Conservation (phyloP, 2,797 vertebrate species). For the Lagodon rhomboides region DNA sequence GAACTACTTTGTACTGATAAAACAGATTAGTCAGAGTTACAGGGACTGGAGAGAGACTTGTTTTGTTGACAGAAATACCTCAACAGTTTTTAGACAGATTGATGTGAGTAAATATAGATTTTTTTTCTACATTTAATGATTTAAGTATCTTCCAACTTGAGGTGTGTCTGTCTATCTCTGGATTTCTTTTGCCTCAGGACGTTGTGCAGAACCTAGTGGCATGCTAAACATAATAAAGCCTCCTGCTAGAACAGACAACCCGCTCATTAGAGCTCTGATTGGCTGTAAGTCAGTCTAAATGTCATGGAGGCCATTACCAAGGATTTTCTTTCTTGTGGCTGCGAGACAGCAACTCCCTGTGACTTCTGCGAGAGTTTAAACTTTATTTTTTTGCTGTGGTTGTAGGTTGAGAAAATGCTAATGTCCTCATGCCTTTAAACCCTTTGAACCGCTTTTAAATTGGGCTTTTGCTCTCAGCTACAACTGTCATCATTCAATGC, state of each 20-base stretch:
- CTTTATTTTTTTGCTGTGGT: not conserved
- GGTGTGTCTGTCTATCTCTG: not conserved
- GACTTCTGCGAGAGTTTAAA: not conserved
- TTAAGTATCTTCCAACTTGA: not conserved
- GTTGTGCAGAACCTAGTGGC: not conserved
- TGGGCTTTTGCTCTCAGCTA: not conserved
- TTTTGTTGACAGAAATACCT: not conserved
- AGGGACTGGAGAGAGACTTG: not conserved
- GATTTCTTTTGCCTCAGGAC: not conserved
- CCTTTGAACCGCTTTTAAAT: not conserved
- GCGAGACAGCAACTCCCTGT: not conserved
- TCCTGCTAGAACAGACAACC: not conserved
- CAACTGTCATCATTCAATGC: too few species aligned
- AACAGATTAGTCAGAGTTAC: not conserved
- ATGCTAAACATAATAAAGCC: not conserved
- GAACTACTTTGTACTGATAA: not conserved
- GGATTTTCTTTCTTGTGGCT: slow-evolving; percentile 7
- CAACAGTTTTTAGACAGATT: not conserved
- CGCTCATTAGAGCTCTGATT: not conserved
- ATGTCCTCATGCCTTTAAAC: not conserved
- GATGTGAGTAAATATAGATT: not conserved
- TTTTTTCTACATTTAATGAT: not conserved
- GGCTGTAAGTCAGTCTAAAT: not conserved
- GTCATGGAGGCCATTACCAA: not conserved
- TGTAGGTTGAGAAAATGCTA: not conserved